Percentiles rank a stretch among this genome's conserved stretches.
These are phyloP conservation scores for Zenarchopterus dispar DNA, from an alignment of 2,797 vertebrate species.

Conservation along the genomic window DNA sequence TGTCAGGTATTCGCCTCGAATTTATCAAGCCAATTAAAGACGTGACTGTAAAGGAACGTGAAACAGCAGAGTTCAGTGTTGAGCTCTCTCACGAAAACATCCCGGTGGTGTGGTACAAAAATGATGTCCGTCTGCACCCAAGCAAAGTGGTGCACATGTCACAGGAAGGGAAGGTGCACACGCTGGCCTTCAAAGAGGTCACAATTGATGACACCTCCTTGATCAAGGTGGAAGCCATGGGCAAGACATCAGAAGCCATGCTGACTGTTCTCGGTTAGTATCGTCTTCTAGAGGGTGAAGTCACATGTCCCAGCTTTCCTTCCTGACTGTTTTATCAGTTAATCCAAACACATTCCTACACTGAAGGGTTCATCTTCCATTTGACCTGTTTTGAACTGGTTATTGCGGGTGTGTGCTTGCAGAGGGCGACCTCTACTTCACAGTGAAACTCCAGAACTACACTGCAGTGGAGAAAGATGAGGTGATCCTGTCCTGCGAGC, in stretches of 20 bases:
- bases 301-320: too few species aligned
- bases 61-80: constrained; percentile 93
- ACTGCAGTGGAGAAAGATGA: constrained; percentile 94
- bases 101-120: constrained; percentile 93
- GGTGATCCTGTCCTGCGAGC: constrained; percentile 91
- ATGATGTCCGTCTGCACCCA: constrained; percentile 92
- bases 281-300: neutral
- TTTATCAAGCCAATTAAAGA: constrained; percentile 96
- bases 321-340: too few species aligned
- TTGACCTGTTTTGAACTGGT: neutral
- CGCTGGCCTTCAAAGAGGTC: constrained; percentile 91
- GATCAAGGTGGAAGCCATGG: constrained; percentile 93
- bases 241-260: constrained; percentile 87
- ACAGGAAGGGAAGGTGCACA: constrained; percentile 87
- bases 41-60: constrained; percentile 95
- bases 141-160: constrained; percentile 92
- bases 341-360: too few species aligned
- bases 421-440: constrained; percentile 98
- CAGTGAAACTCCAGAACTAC: constrained; percentile 93
- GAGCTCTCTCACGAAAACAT: constrained; percentile 96
- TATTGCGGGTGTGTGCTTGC: constrained; percentile 71
- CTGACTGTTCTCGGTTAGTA: constrained; percentile 94
- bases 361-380: neutral
- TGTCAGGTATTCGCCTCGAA: constrained; percentile 93
- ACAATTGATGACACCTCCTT: constrained; percentile 94